Percentiles rank a stretch among this genome's conserved stretches.
These are phyloP conservation scores for Hemistola chrysoprasaria DNA, from an alignment of 2,888 invertebrate genomes.

Conservation along the genomic window DNA sequence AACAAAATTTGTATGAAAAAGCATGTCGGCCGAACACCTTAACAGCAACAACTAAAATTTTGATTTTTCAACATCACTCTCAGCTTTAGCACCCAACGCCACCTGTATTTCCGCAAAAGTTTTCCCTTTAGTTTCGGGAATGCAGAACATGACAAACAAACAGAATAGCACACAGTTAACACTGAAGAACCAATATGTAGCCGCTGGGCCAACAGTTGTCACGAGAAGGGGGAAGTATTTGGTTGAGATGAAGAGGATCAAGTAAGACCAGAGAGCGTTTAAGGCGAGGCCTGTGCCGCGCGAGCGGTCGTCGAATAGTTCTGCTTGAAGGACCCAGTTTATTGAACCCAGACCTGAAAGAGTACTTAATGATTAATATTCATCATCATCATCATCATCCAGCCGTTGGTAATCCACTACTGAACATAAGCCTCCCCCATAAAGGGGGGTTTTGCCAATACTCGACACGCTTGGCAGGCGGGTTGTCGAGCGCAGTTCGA, in stretches of 20 bases:
- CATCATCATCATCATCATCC: too few relatives aligned
- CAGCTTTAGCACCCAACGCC: conserved; percentile 33
- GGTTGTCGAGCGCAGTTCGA: too few relatives aligned
- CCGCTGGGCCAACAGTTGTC: conserved; percentile 40
- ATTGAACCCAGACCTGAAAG: conserved; percentile 54
- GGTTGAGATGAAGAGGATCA: conserved; percentile 40
- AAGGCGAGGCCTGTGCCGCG: conserved; percentile 45
- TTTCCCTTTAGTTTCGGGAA: conserved; percentile 68
- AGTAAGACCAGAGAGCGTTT: conserved; percentile 23
- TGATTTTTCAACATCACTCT: too few relatives aligned
- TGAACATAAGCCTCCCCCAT: too few relatives aligned
- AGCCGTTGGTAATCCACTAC: too few relatives aligned
- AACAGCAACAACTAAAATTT: too few relatives aligned
- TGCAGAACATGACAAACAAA: conserved; percentile 37
- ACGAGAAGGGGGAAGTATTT: conserved; percentile 47
- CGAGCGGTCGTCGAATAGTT: conserved; percentile 51
- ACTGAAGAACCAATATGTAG: conserved; percentile 50
- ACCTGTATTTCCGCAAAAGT: conserved; percentile 57
- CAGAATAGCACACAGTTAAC: conserved; percentile 36
- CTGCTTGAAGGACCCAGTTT: conserved; percentile 48
- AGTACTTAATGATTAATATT: too few relatives aligned
- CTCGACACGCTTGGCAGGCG: too few relatives aligned
- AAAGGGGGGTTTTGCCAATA: too few relatives aligned
- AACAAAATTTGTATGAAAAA: too few relatives aligned
- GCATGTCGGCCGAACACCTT: too few relatives aligned